These are phyloP conservation scores for Temnothorax longispinosus DNA, from an alignment of 1,140 invertebrate species.

Conservation along the genomic window DNA sequence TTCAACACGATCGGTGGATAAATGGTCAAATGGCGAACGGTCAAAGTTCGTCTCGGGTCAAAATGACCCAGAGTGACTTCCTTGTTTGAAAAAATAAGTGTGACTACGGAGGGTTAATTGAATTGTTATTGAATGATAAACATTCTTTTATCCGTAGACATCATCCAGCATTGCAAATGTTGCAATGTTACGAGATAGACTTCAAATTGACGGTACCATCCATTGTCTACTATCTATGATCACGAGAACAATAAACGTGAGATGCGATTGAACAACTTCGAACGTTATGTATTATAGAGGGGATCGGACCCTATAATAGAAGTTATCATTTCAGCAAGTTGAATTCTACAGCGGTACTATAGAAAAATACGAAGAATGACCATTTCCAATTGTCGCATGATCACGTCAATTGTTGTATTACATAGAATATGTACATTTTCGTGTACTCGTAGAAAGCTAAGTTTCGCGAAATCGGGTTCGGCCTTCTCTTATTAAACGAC, in stretches of 20 bases:
- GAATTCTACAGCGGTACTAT: not conserved
- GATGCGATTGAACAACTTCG: slow-evolving; percentile 1
- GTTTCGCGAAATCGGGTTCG: not conserved
- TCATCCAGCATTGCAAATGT: slow-evolving; percentile 25
- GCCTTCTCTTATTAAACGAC: slow-evolving; percentile 21
- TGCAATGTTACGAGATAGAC: not conserved
- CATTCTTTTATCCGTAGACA: not conserved
- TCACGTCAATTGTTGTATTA: not conserved
- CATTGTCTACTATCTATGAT: not conserved
- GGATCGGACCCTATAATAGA: not conserved
- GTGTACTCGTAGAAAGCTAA: not conserved
- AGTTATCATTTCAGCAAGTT: not conserved
- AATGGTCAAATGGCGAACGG: too few species aligned
- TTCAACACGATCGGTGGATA: too few species aligned
- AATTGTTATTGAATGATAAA: not conserved
- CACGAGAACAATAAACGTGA: slow-evolving; percentile 10
- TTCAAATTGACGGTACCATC: not conserved
- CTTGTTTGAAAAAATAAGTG: too few species aligned
- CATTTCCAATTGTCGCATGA: not conserved
- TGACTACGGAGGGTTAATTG: not conserved
- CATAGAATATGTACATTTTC: not conserved
- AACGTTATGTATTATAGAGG: not conserved
- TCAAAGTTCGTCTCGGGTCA: too few species aligned
- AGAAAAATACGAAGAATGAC: not conserved
- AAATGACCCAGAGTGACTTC: too few species aligned